Percentiles rank a stretch among this genome's conserved stretches.
Evolutionary conservation across 1,140 invertebrate species (phyloP).

Genomic region (Drosophila teissieri): DNA sequence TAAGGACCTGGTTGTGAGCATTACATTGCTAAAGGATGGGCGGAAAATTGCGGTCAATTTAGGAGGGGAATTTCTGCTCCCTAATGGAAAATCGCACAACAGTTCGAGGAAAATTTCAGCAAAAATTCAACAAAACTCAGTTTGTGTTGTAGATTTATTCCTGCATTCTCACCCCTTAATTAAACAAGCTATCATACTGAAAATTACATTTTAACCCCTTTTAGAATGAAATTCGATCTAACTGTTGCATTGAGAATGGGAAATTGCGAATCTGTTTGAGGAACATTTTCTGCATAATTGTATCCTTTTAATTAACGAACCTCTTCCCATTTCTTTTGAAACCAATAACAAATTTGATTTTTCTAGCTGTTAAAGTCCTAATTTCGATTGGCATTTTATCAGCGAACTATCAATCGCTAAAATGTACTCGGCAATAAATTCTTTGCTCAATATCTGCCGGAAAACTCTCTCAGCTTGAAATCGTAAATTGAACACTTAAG

Average conservation of each 20-base stretch:
- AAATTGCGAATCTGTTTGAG: too few species aligned
- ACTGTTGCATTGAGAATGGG: too few species aligned
- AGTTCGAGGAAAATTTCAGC: neutral
- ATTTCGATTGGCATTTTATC: constrained; percentile 19
- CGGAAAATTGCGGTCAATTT: constrained; percentile 10
- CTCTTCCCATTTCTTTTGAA: neutral
- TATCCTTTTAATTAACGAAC: too few species aligned
- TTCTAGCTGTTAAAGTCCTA: neutral
- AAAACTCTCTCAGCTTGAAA: constrained; percentile 14
- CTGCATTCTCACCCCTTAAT: neutral
- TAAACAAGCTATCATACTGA: neutral
- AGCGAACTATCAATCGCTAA: neutral
- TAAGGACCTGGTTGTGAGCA: constrained; percentile 1
- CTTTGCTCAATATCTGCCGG: neutral
- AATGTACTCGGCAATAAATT: constrained; percentile 8
- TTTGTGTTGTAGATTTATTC: neutral
- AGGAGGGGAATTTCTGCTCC: neutral
- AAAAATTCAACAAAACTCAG: neutral
- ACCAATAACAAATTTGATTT: too few species aligned
- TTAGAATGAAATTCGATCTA: neutral
- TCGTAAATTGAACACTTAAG: constrained; percentile 52
- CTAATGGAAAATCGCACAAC: neutral
- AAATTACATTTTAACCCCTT: neutral
- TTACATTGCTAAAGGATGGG: neutral
- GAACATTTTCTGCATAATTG: too few species aligned